A percentile compares a stretch with the other conserved stretches of the same genome.
Conservation (phyloP, 2,797 vertebrate genomes). For the Silurus lanzhouensis region DNA sequence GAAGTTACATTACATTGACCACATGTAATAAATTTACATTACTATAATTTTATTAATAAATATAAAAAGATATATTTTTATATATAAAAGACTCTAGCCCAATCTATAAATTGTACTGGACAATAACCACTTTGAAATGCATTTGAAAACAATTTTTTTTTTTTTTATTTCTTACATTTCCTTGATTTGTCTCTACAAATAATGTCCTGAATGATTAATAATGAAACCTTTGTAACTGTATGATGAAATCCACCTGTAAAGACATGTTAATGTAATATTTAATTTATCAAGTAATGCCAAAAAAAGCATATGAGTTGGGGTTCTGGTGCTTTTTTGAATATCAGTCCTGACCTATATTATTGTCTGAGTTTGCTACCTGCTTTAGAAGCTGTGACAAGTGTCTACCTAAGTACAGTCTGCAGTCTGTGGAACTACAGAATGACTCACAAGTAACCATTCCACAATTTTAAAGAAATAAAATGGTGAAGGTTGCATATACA, state of each 20-base stretch:
- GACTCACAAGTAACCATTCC: conserved; percentile 25
- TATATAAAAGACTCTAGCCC: not conserved
- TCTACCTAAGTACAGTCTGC: not conserved
- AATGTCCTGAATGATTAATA: not conserved
- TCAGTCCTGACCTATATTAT: not conserved
- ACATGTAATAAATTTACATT: not conserved
- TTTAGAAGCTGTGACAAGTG: not conserved
- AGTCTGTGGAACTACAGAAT: not conserved
- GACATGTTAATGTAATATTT: not conserved
- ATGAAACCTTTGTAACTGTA: not conserved
- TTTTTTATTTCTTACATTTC: not conserved
- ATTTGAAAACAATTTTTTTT: no score
- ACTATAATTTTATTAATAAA: not conserved
- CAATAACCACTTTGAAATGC: not conserved
- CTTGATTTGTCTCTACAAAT: not conserved
- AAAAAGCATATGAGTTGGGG: not conserved
- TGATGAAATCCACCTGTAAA: not conserved
- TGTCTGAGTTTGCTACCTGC: not conserved
- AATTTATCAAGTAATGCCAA: not conserved
- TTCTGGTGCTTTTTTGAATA: not conserved
- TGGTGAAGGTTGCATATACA: not conserved
- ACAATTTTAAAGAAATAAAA: conserved; percentile 27
- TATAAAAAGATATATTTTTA: not conserved
- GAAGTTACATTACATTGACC: not conserved
- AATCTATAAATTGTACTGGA: not conserved